Evolutionary conservation across 1,140 invertebrate species (phyloP), one percentile per base, ranked within the genome.

Genomic region (Zaprionus kolodkinae): DNA sequence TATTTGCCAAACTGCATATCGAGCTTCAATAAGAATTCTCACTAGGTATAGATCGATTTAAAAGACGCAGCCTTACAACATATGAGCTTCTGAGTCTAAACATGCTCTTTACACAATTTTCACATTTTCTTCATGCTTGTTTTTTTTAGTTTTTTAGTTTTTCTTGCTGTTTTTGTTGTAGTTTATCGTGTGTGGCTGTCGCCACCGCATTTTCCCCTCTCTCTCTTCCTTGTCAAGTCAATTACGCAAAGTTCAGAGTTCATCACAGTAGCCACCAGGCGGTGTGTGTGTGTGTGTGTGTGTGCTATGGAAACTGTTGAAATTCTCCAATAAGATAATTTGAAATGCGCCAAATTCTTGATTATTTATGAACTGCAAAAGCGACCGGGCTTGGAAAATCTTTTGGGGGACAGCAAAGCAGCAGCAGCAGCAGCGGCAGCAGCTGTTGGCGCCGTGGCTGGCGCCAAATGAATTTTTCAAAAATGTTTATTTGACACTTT

Each of bases 401-500:
- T 62, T 67, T 63, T 17, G 57, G 55, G 27, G 27, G 27, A 30
- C 27, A 30, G 25, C 25, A 4, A 2, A 27, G n/a, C n/a, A n/a
- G n/a, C n/a, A n/a, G n/a, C n/a, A n/a, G 21, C 21, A 21, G 21
- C 21, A 21, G 21, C 21, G 2, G 21, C 57, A 30, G 48, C 52
- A 64, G 57, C 62, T 72, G 76, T 63, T 67, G 76, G 63, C 61
- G 60, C 74, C 74, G 61, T 52, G 21, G 48, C 55, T 73, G 70
- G 71, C 72, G 60, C 61, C 79, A 72, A 76, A 78, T 72, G 57
- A 83, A 79, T 83, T 76, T 66, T 69, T 79, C 76, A 54, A 56
- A 84, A 79, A 77, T 77, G 59, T 83, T 83, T 83, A 67, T 79
- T 84, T 69, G 72, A 65, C 69, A 83, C 67, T 76, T 75, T 38